Percentiles rank a stretch among this genome's conserved stretches.
phyloP scores from a whole-genome alignment of 2,113 vertebrate species.

The Tylochromis polylepis region DNA sequence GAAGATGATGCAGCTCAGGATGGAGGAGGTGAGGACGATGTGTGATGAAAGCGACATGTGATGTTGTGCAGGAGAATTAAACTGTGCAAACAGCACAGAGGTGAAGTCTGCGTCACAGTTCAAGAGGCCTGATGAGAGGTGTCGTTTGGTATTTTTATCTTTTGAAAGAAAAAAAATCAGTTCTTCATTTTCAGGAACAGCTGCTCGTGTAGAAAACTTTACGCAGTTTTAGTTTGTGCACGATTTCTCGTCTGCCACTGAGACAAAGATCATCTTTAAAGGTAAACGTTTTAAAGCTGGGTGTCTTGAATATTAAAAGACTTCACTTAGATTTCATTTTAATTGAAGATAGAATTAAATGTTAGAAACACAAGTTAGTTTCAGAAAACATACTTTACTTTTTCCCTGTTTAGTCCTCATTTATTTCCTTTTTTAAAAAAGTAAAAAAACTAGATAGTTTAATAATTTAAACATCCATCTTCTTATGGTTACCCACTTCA shows the following conservation, averaged over 20 bases:
- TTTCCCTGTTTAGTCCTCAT: neutral
- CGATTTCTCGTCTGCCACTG: neutral
- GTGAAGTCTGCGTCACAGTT: neutral
- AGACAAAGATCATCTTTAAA: neutral
- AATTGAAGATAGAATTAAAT: neutral
- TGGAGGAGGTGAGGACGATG: neutral
- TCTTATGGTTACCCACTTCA: neutral
- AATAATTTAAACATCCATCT: neutral
- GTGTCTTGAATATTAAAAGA: neutral
- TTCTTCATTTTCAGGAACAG: neutral
- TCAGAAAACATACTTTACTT: neutral
- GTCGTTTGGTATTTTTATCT: neutral
- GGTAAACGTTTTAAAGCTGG: neutral
- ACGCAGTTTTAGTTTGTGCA: neutral
- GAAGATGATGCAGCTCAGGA: neutral
- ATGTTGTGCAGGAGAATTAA: neutral
- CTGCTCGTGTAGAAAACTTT: neutral
- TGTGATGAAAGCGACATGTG: neutral
- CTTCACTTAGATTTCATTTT: neutral
- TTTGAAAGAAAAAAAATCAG: neutral
- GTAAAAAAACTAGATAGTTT: neutral
- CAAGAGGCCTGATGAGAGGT: neutral
- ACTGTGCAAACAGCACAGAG: neutral
- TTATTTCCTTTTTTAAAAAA: neutral
- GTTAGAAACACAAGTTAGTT: neutral